These are phyloP conservation scores for Sylvietta virens DNA, from an alignment of 2,113 vertebrate genomes.

Conservation along the genomic window DNA sequence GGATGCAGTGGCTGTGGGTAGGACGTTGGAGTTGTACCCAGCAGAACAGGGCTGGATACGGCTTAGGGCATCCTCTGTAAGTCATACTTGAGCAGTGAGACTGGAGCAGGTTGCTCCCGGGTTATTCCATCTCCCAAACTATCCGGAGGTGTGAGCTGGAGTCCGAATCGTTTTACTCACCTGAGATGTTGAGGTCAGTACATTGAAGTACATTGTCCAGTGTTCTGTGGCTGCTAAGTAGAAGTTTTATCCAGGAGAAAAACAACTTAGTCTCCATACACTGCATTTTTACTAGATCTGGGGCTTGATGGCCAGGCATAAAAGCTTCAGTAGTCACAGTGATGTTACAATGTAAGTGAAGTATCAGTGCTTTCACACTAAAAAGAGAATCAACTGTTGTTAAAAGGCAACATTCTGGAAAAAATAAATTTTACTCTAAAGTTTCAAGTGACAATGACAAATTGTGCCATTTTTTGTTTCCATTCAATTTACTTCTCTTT, in stretches of 20 bases:
- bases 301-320: background rate
- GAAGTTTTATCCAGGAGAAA: background rate
- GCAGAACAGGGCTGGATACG: background rate
- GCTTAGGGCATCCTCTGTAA: background rate
- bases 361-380: background rate
- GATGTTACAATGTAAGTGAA: background rate
- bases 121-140: background rate
- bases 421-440: conserved; percentile 1
- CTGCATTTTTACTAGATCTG: background rate
- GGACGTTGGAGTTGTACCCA: background rate
- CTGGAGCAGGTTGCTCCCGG: background rate
- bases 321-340: background rate
- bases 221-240: background rate
- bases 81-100: background rate
- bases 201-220: background rate
- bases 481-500: background rate
- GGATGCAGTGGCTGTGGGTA: background rate
- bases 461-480: background rate
- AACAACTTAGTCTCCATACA: background rate
- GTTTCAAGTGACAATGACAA: background rate
- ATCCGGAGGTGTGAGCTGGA: background rate
- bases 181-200: background rate
- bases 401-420: background rate
- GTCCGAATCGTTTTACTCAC: background rate
- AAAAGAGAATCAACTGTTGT: background rate